These are phyloP conservation scores for Andrena flavipes DNA, from an alignment of 2,888 invertebrate species.

Conservation along the genomic window DNA sequence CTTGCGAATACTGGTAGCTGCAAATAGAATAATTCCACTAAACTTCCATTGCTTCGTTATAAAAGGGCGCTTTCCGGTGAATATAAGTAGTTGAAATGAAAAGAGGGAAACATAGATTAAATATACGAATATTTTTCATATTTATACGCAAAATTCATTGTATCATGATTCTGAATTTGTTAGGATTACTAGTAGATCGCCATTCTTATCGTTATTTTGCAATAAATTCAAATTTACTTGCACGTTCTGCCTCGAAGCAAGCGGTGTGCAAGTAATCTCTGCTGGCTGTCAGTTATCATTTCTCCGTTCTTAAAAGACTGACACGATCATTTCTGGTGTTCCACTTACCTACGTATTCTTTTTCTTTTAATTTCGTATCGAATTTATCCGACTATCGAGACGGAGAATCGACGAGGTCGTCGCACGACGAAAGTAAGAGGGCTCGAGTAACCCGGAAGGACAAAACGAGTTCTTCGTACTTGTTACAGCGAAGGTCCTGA, in stretches of 20 bases:
- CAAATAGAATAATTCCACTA: neutral
- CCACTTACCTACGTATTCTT: neutral
- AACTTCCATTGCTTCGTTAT: neutral
- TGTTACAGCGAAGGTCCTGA: constrained; percentile 45
- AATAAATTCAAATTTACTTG: no score
- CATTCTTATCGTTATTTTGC: no score
- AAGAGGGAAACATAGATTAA: no score
- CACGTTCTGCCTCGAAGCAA: no score
- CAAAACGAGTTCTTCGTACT: constrained; percentile 68
- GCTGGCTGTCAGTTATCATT: no score
- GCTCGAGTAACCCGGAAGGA: constrained; percentile 71
- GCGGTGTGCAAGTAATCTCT: no score
- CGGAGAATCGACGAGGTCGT: constrained; percentile 74
- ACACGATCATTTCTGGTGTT: neutral
- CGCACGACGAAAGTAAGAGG: constrained; percentile 83
- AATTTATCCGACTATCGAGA: constrained; percentile 40
- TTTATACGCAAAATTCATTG: no score
- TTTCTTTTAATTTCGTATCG: constrained; percentile 32
- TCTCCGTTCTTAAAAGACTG: neutral
- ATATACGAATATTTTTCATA: no score
- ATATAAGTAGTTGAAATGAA: no score
- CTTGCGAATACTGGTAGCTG: no score
- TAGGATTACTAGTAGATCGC: no score
- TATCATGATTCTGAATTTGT: no score
- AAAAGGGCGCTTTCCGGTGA: neutral